Conservation (phyloP, 2,797 vertebrate species). For the Apodemus agrarius region DNA sequence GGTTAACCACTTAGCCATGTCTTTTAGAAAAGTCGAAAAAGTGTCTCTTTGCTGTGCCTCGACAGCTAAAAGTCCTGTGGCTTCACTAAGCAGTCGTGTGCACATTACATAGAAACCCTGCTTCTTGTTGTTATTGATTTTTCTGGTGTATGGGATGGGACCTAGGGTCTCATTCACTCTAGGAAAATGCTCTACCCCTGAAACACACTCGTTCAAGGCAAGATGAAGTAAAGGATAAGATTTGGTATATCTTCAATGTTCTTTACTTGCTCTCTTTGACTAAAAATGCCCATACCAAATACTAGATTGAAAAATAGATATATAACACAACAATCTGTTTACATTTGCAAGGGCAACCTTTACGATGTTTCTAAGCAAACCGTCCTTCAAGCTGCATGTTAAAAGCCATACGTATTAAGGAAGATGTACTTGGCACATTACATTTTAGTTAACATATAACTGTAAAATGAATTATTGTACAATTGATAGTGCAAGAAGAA, state of each 20-base stretch:
- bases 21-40: slow-evolving; percentile 25
- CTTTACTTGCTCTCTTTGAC: slow-evolving; percentile 18
- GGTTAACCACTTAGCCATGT: background rate
- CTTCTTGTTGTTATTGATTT: background rate
- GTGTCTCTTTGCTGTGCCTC: background rate
- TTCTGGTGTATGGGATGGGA: background rate
- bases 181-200: background rate
- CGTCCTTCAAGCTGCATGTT: background rate
- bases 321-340: background rate
- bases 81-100: slow-evolving; percentile 5
- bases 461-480: slow-evolving; percentile 53
- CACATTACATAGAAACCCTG: slow-evolving; percentile 29
- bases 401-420: background rate
- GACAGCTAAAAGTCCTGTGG: background rate
- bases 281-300: background rate
- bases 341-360: background rate
- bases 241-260: background rate
- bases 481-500: slow-evolving; percentile 4
- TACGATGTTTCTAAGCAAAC: background rate
- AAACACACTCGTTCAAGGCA: background rate
- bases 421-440: slow-evolving; percentile 8
- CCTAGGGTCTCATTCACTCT: background rate
- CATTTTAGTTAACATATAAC: slow-evolving; percentile 61
- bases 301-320: background rate
- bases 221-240: background rate